These are phyloP conservation scores for Elaphurus davidianus DNA, from an alignment of 2,113 vertebrate genomes.

Conservation along the genomic window DNA sequence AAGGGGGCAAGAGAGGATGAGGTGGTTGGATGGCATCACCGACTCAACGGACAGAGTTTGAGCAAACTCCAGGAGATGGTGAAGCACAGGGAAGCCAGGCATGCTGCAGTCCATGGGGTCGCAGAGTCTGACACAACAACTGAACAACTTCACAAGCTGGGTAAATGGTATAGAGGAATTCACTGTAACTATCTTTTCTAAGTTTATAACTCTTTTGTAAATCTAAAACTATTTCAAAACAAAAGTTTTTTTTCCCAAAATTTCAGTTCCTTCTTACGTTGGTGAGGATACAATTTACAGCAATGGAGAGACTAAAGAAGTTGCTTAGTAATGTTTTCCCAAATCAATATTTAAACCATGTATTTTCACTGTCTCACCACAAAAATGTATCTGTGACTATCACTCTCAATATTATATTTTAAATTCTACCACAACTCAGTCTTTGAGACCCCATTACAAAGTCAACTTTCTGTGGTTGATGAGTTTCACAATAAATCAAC, in stretches of 20 bases:
- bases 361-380: background rate
- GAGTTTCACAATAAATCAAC: constrained; percentile 41
- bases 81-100: background rate
- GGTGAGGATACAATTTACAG: background rate
- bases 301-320: background rate
- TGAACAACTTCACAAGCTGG: background rate
- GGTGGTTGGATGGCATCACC: background rate
- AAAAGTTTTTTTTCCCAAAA: background rate
- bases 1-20: background rate
- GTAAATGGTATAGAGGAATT: background rate
- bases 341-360: background rate
- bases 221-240: constrained; percentile 26
- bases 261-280: background rate
- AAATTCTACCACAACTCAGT: background rate
- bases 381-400: constrained; percentile 15
- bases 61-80: background rate
- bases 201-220: background rate
- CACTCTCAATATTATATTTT: background rate
- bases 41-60: background rate
- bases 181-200: background rate
- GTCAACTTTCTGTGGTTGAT: background rate
- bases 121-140: background rate
- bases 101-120: background rate
- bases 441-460: background rate
- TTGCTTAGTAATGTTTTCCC: constrained; percentile 20